Conservation (phyloP, 2,113 vertebrate genomes). For the Pelecanus crispus region DNA sequence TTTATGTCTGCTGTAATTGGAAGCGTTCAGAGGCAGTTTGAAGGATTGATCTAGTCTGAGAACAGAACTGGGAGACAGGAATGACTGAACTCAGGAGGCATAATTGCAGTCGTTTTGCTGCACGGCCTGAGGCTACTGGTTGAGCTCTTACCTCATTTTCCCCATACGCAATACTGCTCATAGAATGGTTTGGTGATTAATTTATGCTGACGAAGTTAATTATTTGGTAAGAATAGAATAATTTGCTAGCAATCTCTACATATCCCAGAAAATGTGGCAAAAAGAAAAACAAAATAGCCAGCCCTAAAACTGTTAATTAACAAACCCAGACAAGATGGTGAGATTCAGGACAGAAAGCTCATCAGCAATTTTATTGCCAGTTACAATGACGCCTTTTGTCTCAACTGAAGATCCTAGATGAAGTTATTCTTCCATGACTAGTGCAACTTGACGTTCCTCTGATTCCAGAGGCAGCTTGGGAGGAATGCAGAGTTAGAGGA, state of each 20-base stretch:
- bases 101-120: neutral
- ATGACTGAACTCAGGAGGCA: neutral
- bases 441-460: neutral
- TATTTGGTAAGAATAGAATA: neutral
- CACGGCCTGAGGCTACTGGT: neutral
- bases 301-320: neutral
- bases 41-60: neutral
- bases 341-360: neutral
- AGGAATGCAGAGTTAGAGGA: neutral
- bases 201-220: slow-evolving; percentile 3
- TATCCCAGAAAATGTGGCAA: neutral
- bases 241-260: neutral
- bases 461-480: neutral
- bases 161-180: neutral
- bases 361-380: neutral
- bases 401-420: neutral
- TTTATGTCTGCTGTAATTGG: neutral
- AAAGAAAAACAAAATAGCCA: neutral
- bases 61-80: neutral
- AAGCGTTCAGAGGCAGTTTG: neutral
- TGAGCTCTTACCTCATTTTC: slow-evolving; percentile 3
- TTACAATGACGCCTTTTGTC: neutral
- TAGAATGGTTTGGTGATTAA: neutral
- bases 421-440: neutral
- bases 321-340: neutral